Percentiles rank a stretch among this genome's conserved stretches.
phyloP scores from a whole-genome alignment of 2,113 vertebrate species.

The Trematocara zebra region DNA sequence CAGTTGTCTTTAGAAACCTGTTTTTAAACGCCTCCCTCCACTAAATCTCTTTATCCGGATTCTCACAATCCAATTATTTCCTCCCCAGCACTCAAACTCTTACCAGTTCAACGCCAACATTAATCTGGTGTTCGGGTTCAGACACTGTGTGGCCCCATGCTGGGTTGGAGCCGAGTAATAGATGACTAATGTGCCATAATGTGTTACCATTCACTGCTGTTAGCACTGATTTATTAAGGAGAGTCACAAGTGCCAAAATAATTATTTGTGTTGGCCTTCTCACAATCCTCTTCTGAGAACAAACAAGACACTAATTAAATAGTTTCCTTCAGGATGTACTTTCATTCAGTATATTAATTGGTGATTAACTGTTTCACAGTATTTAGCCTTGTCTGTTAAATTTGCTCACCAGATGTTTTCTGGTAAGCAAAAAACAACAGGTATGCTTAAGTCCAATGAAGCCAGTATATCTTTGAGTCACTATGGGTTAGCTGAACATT shows the following conservation, averaged over 20 bases:
- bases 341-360: neutral
- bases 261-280: neutral
- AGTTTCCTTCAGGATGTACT: neutral
- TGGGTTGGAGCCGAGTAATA: neutral
- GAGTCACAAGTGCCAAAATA: neutral
- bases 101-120: neutral
- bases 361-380: neutral
- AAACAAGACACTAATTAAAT: neutral
- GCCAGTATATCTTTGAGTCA: neutral
- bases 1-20: neutral
- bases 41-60: constrained; percentile 16
- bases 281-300: neutral
- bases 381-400: neutral
- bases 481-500: neutral
- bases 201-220: neutral
- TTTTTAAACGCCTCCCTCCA: neutral
- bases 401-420: neutral
- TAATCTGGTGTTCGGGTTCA: constrained; percentile 9
- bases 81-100: neutral
- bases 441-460: neutral
- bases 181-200: constrained; percentile 3
- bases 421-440: neutral
- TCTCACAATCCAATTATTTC: constrained; percentile 28
- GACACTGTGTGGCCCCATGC: neutral
- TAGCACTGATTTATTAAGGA: neutral